Evolutionary conservation across 1,140 invertebrate species (phyloP), one percentile per base, ranked within the genome.

Genomic region (Euwallacea similis): DNA sequence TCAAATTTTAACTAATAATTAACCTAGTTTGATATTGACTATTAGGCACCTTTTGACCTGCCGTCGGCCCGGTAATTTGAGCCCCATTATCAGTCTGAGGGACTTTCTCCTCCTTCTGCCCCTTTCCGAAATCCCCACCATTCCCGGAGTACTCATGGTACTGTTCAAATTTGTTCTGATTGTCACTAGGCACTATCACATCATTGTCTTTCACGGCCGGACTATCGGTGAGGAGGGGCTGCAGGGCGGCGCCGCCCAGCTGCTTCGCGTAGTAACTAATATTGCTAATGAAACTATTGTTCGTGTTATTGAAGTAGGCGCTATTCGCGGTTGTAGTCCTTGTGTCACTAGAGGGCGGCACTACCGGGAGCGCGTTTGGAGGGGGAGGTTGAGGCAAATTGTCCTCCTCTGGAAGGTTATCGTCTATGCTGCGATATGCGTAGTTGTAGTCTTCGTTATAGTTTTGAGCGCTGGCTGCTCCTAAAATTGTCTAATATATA

Each of bases 381-480:
- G 67, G 50, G 33, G 46, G 33, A 13, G 62, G 15, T 2, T 41
- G n/a, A 8, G 79, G 67, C 7, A 61, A 64, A 72, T 81, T 69
- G 61, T 73, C 71, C 69, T 80, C 78, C 61, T 73, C 71, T 7
- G 76, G 76, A 54, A 81, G 73, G 76, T 82, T 82, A 75, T 82
- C 81, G 72, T 82, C 81, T 59, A 77, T 80, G 81, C 87, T 89
- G 69, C 85, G 83, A 81, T 90, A 90, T 75, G 87, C 86, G 81
- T 89, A 89, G 81, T 90, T 90, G 73, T 87, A 89, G 78, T 91
- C 86, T 79, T 90, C 88, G 83, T 90, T 89, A 80, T 88, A 88
- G 66, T 76, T 83, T 79, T 81, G 82, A 80, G 79, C 85, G 83
- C 77, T 85, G 11, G 84, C 79, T 66, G 82, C 79, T 80, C 83